Base-by-base conservation (phyloP, 2,113 vertebrate genomes). In the Clinocottus analis region DNA sequence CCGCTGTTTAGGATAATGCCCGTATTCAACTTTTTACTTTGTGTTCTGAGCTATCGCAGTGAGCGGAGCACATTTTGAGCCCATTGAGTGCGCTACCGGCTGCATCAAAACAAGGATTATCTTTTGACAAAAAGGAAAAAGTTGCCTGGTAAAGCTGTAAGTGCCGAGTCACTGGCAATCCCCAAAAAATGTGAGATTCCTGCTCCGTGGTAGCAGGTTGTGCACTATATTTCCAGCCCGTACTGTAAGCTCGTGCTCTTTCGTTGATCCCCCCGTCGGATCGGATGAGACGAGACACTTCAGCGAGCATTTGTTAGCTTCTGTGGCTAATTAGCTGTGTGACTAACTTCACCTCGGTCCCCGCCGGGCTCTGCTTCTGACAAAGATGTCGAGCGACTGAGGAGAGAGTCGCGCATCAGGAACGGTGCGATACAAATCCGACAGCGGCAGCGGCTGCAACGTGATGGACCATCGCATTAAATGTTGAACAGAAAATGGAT, bases 221-320 rank as follows among this genome's bases (percentile, higher is more conserved):
- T 25, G 33, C 41, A 2, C 61, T 77, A 55, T 27, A 23, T 73
- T 73, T 74, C 25, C 8, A 69, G 67, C 53, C n/a, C 23, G 0
- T 5, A 62, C 33, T 63, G 67, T 0, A 19, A 17, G 49, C 68
- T 37, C 8, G 49, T 33, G 53, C 72, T 77, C 67, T 47, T 35
- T 9, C 23, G 45, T 67, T 9, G 61, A 75, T 67, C 2, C 21
- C 83, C 21, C 83, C 41, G 88, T 85, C 86, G 70, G 61, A 82
- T 66, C 29, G 72, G 51, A 83, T 77, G 67, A 85, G 69, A 80
- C 14, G 56, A 78, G 69, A 88, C 79, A n/a, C 12, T 87, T 89
- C 91, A 85, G 82, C 53, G 19, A 77, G 84, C 81, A 79, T 91
- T 89, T 89, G 89, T 89, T 92, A 84, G 81, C 84, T 85, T 90